Percentiles rank a stretch among this genome's conserved stretches.
Evolutionary conservation across 2,113 vertebrate genomes (phyloP).

Genomic region (Ramphastos sulfuratus): DNA sequence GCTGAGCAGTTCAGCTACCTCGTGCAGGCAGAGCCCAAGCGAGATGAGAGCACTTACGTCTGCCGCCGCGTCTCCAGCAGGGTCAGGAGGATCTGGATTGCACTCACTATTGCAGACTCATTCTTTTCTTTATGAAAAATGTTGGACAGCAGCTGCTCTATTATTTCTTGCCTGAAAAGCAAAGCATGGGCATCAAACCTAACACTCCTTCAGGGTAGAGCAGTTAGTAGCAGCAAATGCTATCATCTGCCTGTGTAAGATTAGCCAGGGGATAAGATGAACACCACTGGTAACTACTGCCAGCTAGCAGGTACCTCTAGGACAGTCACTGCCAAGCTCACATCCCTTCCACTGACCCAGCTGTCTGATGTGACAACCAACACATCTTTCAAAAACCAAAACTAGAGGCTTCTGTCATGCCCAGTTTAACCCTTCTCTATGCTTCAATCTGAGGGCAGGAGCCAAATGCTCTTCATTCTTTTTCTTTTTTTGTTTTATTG

Average conservation of each 20-base stretch:
- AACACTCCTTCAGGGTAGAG: background rate
- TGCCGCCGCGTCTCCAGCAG: conserved; percentile 95
- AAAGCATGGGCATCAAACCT: background rate
- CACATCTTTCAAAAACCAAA: too few relatives aligned
- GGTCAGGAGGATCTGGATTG: conserved; percentile 96
- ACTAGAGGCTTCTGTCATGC: conserved; percentile 84
- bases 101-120: conserved; percentile 96
- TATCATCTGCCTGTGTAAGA: background rate
- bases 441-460: conserved; percentile 87
- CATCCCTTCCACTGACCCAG: background rate
- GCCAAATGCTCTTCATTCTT: conserved; percentile 87
- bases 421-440: conserved; percentile 88
- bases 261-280: background rate
- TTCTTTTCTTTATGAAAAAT: conserved; percentile 97
- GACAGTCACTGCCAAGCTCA: background rate
- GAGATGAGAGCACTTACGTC: conserved; percentile 79
- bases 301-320: background rate
- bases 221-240: background rate
- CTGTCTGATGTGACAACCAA: background rate
- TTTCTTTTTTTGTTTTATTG: conserved; percentile 82
- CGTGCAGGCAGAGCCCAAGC: background rate
- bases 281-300: background rate
- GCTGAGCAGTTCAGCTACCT: background rate
- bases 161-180: conserved; percentile 89
- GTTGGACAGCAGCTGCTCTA: conserved; percentile 94